Base-by-base conservation (phyloP, 2,797 vertebrate genomes). In the Peromyscus attwateri region DNA sequence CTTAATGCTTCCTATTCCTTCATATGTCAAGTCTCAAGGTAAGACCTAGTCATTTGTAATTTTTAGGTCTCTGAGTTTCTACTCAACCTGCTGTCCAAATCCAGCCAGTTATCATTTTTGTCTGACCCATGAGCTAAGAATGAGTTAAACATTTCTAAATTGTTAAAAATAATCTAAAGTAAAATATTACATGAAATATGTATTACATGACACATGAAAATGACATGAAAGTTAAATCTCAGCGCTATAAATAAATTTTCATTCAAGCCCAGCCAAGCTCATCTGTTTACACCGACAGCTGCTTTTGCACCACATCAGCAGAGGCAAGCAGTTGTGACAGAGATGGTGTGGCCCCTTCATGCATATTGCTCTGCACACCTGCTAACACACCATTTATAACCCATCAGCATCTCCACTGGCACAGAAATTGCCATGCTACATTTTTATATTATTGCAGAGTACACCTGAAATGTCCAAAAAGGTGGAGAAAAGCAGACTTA, bases 141-240 rank as follows among this genome's bases (percentile, higher is more conserved):
- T 79, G 52, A 76, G 31, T 29, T 87, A 82, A 83, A 55, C 4
- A 89, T 79, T 79, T 89, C 62, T 94, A 91, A 92, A 81, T 70
- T 17, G 4, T 52, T 96, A 76, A 89, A 87, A 62, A 89, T 76
- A 60, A 60, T 76, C 17, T 40, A 31, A 31, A 70, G 21, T 68
- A 71, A 83, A 60, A 62, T 29, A 62, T 11, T 66, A 93, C 46
- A 73, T 31, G 66, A 81, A 77, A 94, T 34, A 70, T 85, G 31
- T 68, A 90, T 62, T 29, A 66, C 13, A 75, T 76, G 43, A 34
- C 27, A 70, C 55, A 37, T 34, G 29, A 95, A 94, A 93, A 89
- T 37, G 64, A 52, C 21, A 80, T 79, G 23, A 52, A 90, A 85
- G 64, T 90, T 27, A 87, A 68, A 60, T 70, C 62, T 94, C 16